A percentile compares a stretch with the other conserved stretches of the same genome.
Conservation (phyloP, 2,888 invertebrate genomes). For the Oxytorus armatus region DNA sequence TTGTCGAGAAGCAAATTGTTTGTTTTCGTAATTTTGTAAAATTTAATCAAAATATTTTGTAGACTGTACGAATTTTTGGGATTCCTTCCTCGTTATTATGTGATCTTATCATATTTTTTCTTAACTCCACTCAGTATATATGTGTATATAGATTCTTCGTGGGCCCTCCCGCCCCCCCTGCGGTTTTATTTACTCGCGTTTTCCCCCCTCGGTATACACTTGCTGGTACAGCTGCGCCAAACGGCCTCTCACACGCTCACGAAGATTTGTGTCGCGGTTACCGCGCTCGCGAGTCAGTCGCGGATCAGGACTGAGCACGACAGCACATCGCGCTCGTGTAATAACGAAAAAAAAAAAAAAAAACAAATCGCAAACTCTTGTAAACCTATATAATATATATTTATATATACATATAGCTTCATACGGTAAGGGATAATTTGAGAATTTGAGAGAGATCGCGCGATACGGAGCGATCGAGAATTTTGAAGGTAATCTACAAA, state of each 20-base stretch:
- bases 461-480: slow-evolving; percentile 22
- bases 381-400: background rate
- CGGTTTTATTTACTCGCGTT: slow-evolving; percentile 10
- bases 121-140: too few species aligned
- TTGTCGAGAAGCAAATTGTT: too few species aligned
- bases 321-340: slow-evolving; percentile 48
- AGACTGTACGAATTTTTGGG: too few species aligned
- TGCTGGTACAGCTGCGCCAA: slow-evolving; percentile 20
- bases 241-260: slow-evolving; percentile 52
- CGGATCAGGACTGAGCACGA: slow-evolving; percentile 63
- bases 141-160: background rate
- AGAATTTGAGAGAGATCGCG: background rate
- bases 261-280: slow-evolving; percentile 71
- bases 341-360: slow-evolving; percentile 1
- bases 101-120: too few species aligned
- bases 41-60: too few species aligned
- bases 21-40: too few species aligned
- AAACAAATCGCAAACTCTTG: background rate
- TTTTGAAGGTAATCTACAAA: slow-evolving; percentile 37
- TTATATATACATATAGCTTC: background rate
- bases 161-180: background rate
- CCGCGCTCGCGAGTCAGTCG: slow-evolving; percentile 72
- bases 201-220: slow-evolving; percentile 1
- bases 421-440: slow-evolving; percentile 28
- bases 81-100: too few species aligned